phyloP scores from a whole-genome alignment of 92 coral and sea anemone species.

The Galaxea fascicularis region DNA sequence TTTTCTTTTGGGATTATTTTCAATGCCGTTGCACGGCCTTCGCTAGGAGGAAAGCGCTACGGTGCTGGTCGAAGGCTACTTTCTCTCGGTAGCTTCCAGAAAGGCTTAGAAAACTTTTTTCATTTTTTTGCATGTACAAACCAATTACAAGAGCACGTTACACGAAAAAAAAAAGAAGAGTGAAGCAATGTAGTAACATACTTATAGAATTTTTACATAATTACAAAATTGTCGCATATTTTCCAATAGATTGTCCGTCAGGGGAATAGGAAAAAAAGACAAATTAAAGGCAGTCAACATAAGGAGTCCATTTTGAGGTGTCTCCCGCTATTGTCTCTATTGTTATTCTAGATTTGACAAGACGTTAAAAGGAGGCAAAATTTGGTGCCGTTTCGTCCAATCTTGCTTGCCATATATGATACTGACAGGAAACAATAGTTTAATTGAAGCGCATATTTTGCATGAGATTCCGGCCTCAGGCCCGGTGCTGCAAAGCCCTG shows the following conservation, averaged over 20 bases:
- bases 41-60: no score
- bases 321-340: not conserved
- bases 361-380: not conserved
- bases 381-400: conserved; percentile 2
- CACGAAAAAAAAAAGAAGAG: not conserved
- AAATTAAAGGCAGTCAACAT: not conserved
- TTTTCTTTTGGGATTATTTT: no score
- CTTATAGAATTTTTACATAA: not conserved
- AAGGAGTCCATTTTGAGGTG: not conserved
- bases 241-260: conserved; percentile 1
- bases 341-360: conserved; percentile 4
- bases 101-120: no score
- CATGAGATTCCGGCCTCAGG: conserved; percentile 8
- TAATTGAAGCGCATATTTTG: conserved; percentile 12
- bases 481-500: not conserved
- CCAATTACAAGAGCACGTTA: not conserved
- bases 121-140: not conserved
- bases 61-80: no score
- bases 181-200: not conserved
- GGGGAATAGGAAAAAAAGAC: not conserved
- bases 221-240: not conserved
- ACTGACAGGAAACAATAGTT: not conserved
- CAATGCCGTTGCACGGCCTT: no score
- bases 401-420: conserved; percentile 11
- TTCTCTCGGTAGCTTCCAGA: no score